Base-by-base conservation (phyloP, 2,888 invertebrate species). In the Linyphia triangularis region DNA sequence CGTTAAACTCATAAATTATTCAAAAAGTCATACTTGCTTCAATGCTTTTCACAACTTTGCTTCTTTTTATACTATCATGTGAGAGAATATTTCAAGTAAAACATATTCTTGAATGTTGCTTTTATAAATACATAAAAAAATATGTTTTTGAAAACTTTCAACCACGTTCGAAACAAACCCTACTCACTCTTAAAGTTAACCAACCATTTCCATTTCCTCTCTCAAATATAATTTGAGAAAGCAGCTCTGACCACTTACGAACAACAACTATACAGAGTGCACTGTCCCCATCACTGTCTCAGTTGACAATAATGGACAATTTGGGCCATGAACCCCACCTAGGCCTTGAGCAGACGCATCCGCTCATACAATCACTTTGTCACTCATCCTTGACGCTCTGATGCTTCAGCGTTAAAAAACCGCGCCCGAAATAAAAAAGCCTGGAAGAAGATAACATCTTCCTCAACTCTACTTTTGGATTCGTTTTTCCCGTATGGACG, bases 301-400 rank as follows among this genome's bases (percentile, higher is more conserved):
- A 33, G n/a, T n/a, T n/a, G n/a, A n/a, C n/a, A n/a, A n/a, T n/a
- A n/a, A 30, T 67, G 70, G n/a, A 59, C 59, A 61, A 69, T 77
- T 77, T 57, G 43, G 77, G 69, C 28, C 69, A 85, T 69, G 59
- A 10, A 85, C 77, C 77, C 59, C 69, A 77, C 69, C 85, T 69
- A 16, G 75, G 40, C 77, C 69, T 77, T 67, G 69, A 65, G 69
- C 26, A 33, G 59, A 19, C 26, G 69, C 43, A 73, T 84, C 85
- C 65, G 57, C 37, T 78, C 63, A 77, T 69, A 7, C 30, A 61
- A 19, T 26, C 69, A 40, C 69, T 28, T 57, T 43, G 19, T 67
- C 61, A 69, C 67, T 85, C 85, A 85, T 37, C 85, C 77, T 37
- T 75, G 37, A 61, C 59, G 72, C 16, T 16, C 9, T 40, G 16